Percentiles rank a stretch among this genome's conserved stretches.
phyloP scores from a whole-genome alignment of 2,797 vertebrate species.

The Myotis planiceps region DNA sequence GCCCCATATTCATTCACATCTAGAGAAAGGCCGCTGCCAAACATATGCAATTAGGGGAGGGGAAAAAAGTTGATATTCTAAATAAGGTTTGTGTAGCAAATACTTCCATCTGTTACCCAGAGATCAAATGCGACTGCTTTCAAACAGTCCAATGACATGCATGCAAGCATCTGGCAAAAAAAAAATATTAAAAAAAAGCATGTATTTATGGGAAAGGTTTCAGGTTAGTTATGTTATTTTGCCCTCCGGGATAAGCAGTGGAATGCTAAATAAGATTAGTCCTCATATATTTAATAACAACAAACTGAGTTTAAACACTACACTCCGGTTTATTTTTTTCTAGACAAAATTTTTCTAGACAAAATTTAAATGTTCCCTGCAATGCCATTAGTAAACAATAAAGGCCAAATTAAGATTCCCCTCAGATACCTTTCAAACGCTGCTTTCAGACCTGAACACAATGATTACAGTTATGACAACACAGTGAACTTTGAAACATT shows the following conservation, averaged over 20 bases:
- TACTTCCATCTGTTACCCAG: conserved; percentile 82
- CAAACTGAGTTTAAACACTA: conserved; percentile 6
- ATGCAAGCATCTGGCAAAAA: conserved; percentile 76
- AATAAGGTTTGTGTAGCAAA: conserved; percentile 84
- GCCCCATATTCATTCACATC: conserved; percentile 86
- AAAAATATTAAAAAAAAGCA: conserved; percentile 53
- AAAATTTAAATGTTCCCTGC: background rate
- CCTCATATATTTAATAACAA: conserved; percentile 14
- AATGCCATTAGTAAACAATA: background rate
- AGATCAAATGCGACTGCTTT: conserved; percentile 84
- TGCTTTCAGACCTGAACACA: background rate
- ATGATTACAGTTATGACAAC: background rate
- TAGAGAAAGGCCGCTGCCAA: conserved; percentile 82
- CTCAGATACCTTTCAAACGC: background rate
- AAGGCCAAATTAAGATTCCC: background rate
- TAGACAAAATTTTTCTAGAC: conserved; percentile 14
- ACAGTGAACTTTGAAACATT: background rate
- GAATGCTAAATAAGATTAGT: conserved; percentile 32
- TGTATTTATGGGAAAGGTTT: conserved; percentile 64
- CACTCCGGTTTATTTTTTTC: background rate
- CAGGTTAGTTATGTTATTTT: conserved; percentile 32
- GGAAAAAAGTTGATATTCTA: conserved; percentile 80
- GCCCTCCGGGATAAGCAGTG: conserved; percentile 3
- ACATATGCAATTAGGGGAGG: conserved; percentile 82
- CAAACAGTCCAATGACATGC: conserved; percentile 69